Percentiles rank a stretch among this genome's conserved stretches.
Conservation (phyloP, 2,797 vertebrate genomes). For the Decapterus maruadsi region DNA sequence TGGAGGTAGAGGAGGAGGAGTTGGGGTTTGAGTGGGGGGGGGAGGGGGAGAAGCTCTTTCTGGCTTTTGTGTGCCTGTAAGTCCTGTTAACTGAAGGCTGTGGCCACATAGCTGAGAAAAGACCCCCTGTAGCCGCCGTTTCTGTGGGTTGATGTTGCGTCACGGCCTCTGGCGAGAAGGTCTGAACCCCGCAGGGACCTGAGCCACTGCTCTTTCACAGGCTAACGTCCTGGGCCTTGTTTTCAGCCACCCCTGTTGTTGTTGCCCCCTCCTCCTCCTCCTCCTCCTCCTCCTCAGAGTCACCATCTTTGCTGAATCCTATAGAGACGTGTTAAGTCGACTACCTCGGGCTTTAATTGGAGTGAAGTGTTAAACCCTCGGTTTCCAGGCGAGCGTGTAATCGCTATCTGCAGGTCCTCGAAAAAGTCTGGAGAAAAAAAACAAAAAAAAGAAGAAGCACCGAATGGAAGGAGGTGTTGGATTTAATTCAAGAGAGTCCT, state of each 20-base stretch:
- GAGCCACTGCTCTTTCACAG: conserved; percentile 50
- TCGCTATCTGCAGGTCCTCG: not conserved
- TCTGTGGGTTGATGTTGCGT: not conserved
- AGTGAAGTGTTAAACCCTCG: conserved; percentile 49
- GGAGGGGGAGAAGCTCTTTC: not conserved
- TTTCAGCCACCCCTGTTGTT: conserved; percentile 6
- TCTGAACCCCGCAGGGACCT: conserved; percentile 46
- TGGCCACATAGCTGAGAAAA: conserved; percentile 24
- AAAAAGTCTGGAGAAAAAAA: not conserved
- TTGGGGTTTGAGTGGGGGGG: not conserved
- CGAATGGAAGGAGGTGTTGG: not conserved
- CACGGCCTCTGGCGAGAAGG: conserved; percentile 28
- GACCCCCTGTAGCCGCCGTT: conserved; percentile 39
- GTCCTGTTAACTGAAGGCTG: conserved; percentile 34
- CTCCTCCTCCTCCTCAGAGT: not conserved
- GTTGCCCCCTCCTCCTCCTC: too few relatives aligned
- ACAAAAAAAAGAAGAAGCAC: too few relatives aligned
- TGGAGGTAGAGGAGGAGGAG: not conserved
- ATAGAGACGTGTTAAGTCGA: conserved; percentile 46
- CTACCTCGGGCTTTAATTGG: conserved; percentile 50
- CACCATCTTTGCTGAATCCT: conserved; percentile 33
- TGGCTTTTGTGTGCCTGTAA: conserved; percentile 30
- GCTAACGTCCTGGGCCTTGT: conserved; percentile 26
- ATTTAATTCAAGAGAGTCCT: not conserved
- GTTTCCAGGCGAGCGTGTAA: conserved; percentile 10